Evolutionary conservation across 2,888 invertebrate species (phyloP), one percentile per base, ranked within the genome.

Genomic region (Timema cristinae): DNA sequence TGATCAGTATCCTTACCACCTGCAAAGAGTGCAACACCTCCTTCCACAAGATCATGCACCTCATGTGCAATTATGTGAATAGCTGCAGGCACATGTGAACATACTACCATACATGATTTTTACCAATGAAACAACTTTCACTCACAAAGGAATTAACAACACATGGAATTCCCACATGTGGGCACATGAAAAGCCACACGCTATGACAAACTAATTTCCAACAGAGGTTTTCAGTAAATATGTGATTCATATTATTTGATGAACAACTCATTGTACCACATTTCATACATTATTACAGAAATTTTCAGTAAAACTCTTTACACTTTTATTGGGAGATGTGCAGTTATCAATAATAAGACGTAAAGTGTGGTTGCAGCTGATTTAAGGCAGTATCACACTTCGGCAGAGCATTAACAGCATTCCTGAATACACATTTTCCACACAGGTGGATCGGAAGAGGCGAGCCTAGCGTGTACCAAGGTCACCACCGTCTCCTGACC

Each of bases 21-120:
- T 59, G 59, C 13, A 59, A 59, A 59, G 6, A n/a, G n/a, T 6
- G 54, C 54, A 54, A 54, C 54, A 54, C 8, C 54, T 54, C 15
- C 54, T 13, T 13, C 32, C 32, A 32, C 32, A 32, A 32, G 5
- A 54, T 8, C 54, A 54, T 32, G 59, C 13, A n/a, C 59, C 59
- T 8, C 59, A 13, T 11, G 8, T n/a, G 59, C n/a, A 32, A n/a
- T 59, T 59, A 13, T n/a, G 59, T 13, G 59, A n/a, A n/a, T n/a
- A 0, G 59, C 8, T 59, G 59, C 59, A 59, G 13, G 59, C 15
- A 59, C 59, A 59, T 9, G 59, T 59, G 59, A 59, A 59, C 59
- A 59, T 0, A n/a, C 59, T 32, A 32, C 15, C 9, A 59, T 16
- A n/a, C 59, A 59, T 59, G 4, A 7, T 59, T 13, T 59, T 59